Evolutionary conservation across 1,140 invertebrate genomes (phyloP).

Genomic region (Drosophila bifasciata): DNA sequence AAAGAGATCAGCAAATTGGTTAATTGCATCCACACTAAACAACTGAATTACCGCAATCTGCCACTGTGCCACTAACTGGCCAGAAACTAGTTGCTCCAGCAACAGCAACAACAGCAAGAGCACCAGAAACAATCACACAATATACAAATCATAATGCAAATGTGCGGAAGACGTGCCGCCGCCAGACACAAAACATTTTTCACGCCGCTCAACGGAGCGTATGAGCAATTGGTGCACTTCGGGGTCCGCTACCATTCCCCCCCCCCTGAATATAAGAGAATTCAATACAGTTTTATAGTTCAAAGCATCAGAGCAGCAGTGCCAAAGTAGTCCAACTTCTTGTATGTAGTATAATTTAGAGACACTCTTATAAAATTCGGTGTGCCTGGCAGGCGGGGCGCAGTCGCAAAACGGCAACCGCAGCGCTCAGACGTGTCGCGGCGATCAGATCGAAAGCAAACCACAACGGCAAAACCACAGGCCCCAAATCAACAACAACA

Average conservation of each 20-base stretch:
- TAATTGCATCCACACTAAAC: constrained; percentile 21
- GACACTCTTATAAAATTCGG: constrained; percentile 74
- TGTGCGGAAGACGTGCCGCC: constrained; percentile 59
- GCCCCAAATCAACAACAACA: no score
- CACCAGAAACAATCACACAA: constrained; percentile 5
- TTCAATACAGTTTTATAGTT: constrained; percentile 11
- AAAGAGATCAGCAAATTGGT: constrained; percentile 44
- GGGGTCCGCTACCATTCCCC: no score
- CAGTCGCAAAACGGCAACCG: constrained; percentile 68
- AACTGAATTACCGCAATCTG: constrained; percentile 48
- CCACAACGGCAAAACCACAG: constrained; percentile 8
- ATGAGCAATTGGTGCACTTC: constrained; percentile 56
- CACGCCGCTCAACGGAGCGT: constrained; percentile 59
- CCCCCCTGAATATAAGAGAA: constrained; percentile 28
- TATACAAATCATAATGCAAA: constrained; percentile 33
- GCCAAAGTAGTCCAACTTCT: background rate
- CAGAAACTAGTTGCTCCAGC: no score
- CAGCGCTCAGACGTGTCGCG: constrained; percentile 70
- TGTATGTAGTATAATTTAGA: constrained; percentile 30
- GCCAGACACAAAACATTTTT: constrained; percentile 27
- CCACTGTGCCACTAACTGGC: constrained; percentile 10
- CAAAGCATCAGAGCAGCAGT: constrained; percentile 13
- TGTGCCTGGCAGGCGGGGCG: constrained; percentile 58
- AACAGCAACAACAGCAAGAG: no score
- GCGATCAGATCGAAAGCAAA: constrained; percentile 34